Evolutionary conservation across 2,888 invertebrate species (phyloP), one percentile per base, ranked within the genome.

Genomic region (Rhingia campestris): DNA sequence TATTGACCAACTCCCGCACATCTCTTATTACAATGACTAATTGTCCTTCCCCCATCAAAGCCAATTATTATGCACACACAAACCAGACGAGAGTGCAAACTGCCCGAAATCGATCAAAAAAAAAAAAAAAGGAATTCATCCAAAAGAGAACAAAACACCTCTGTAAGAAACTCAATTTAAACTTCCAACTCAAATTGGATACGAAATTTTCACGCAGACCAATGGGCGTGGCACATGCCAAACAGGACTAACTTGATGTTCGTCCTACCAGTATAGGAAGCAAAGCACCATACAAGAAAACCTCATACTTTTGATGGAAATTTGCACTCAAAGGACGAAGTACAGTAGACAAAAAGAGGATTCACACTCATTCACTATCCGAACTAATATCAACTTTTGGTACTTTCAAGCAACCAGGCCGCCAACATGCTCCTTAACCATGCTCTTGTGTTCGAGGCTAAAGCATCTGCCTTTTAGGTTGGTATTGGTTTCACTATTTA

Each of bases 41-140:
- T 77, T 82, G 77, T 77, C 10, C 6, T 22, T 30, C 49, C 10
- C 30, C 49, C 5, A 30, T 3, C 49, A 67, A 72, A 61, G 81
- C 37, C 76, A 76, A 81, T 81, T 81, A 81, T 72, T 81, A 67
- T 81, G 76, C 81, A 63, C 81, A 76, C 76, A 81, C 61, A 49
- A 67, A 35, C 43, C 6, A 61, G 43, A 53, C 56, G 39, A 32
- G 30, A 51, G 30, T 22, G 61, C 5, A 43, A 54, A 53, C 33
- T n/a, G 7, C 14, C 2, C 9, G 39, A 47, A 58, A 39, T 10
- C 37, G 6, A 10, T n/a, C 10, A 32, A 22, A 41, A 53, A 35
- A 64, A 73, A 41, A 64, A 45, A 58, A 45, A 0, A 39, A 33
- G 54, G 45, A 58, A 51, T 49, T 30, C 2, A 6, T 6, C 0